These are phyloP conservation scores for Phymorhynchus buccinoides DNA, from an alignment of 1,140 invertebrate genomes.

Conservation along the genomic window DNA sequence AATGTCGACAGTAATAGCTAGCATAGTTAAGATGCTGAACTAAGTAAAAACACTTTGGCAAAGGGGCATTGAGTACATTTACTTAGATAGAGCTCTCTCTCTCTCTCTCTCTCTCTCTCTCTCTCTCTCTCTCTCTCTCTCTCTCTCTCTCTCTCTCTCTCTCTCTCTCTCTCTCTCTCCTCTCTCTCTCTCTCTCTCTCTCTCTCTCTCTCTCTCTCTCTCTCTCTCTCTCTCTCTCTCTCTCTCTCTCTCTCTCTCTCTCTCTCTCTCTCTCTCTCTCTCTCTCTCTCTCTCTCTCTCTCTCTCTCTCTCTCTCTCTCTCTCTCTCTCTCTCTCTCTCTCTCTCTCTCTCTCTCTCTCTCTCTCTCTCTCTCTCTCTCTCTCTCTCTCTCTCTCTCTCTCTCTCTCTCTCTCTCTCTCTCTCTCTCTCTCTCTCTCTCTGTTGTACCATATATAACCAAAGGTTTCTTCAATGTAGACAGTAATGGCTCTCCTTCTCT, in stretches of 20 bases:
- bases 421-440: neutral
- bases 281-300: too few relatives aligned
- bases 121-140: conserved; percentile 28
- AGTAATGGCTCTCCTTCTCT: too few relatives aligned
- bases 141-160: neutral
- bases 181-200: neutral
- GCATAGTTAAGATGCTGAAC: too few relatives aligned
- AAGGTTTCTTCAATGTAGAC: neutral
- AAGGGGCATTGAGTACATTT: neutral
- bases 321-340: too few relatives aligned
- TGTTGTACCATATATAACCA: neutral
- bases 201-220: neutral
- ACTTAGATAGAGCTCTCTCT: neutral
- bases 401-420: neutral
- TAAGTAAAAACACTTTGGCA: too few relatives aligned
- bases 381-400: neutral
- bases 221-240: neutral
- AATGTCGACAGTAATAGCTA: neutral
- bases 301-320: too few relatives aligned
- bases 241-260: neutral
- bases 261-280: too few relatives aligned
- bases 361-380: neutral
- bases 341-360: too few relatives aligned
- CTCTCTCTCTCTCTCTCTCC: neutral
- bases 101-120: conserved; percentile 28